Evolutionary conservation across 2,888 invertebrate species (phyloP), one percentile per base, ranked within the genome.

Genomic region (Noctua comes): DNA sequence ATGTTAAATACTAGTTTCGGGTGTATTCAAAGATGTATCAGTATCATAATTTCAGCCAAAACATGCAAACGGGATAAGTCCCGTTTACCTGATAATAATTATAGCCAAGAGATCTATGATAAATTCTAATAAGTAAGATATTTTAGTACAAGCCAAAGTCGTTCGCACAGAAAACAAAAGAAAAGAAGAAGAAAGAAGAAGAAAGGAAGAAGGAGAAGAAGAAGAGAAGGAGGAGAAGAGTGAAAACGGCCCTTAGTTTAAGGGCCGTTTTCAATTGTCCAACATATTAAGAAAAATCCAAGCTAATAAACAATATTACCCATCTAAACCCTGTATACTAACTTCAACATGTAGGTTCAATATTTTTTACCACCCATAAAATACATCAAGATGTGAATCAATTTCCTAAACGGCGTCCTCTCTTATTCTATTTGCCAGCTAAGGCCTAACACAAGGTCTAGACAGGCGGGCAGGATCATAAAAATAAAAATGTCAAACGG

Each of bases 401-500:
- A 79, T 85, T 80, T 79, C 59, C 73, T 59, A 80, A 85, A 78
- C 62, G 83, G 65, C 68, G 31, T 71, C 66, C 21, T 76, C 62
- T 69, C 31, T 43, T 62, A 82, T 87, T 76, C 66, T 77, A 79
- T 84, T 78, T 78, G 72, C 76, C 43, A 76, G 54, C 66, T 73
- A 73, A 83, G 62, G 74, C 70, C 75, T 80, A 79, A 71, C 73
- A 75, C 48, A 27, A 76, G 79, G 79, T 81, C 87, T 85, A 88
- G 79, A 86, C 80, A 43, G 27, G 27, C 68, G 54, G n/a, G 51
- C 59, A 68, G 21, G 48, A 66, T 76, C 24, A 77, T 80, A 79
- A 86, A 85, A 79, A 78, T 83, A 80, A 79, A 82, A 75, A 75
- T 76, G 80, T 80, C 74, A 68, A 81, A 76, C 57, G 72, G 68